Evolutionary conservation across 2,113 vertebrate genomes (phyloP), one percentile per base, ranked within the genome.

Genomic region (Fregata magnificens): DNA sequence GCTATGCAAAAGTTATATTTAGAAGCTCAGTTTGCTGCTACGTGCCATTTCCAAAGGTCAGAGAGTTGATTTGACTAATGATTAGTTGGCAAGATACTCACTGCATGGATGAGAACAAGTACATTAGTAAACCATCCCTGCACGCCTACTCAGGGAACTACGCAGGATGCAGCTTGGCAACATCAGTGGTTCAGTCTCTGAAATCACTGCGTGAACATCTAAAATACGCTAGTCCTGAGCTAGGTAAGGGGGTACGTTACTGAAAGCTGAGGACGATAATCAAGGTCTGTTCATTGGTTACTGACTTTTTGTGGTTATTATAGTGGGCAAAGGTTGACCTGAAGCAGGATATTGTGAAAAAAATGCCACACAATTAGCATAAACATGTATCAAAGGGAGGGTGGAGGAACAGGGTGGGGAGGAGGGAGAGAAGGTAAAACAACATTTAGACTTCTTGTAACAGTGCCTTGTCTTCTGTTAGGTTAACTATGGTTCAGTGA

Each of bases 401-500:
- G 52, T 81, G 71, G 90, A 90, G 25, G 38, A 79, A 72, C 8
- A 69, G 50, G 45, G 36, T 72, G 16, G 18, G 58, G 66, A 87
- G 49, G 49, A 79, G 22, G 66, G 38, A 69, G 53, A 85, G 78
- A 90, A 88, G 63, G 50, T 87, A 81, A 90, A 94, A 96, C 89
- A 89, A 71, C 85, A 76, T 70, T 96, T 69, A 95, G 45, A 95
- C 91, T 94, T 96, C 92, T 95, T 82, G 69, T 73, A 71, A 92
- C 96, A 96, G 94, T 91, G 95, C 93, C 92, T 67, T 86, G 42
- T 89, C 82, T 97, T 81, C n/a, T 42, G 53, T 90, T 94, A 95
- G 25, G 24, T 92, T 97, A 92, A 52, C 38, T 92, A 96, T 97
- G 94, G 95, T 96, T 95, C 95, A 97, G 96, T 91, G 71, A 88